Percentiles rank a stretch among this genome's conserved stretches.
These are phyloP conservation scores for Nephrotoma flavescens DNA, from an alignment of 2,888 invertebrate genomes.

Conservation along the genomic window DNA sequence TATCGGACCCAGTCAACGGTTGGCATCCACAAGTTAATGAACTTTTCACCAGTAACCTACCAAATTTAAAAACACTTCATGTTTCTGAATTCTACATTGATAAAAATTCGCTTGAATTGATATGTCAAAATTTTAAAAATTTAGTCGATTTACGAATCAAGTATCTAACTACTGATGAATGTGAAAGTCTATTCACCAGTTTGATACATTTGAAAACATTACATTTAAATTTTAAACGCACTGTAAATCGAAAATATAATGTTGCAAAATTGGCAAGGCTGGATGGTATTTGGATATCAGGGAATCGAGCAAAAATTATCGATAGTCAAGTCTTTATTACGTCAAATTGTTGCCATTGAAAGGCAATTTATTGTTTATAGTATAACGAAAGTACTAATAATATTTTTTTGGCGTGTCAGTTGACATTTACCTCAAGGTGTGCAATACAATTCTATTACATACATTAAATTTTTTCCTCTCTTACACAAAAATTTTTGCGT, in stretches of 20 bases:
- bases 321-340: background rate
- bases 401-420: conserved; percentile 1
- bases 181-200: background rate
- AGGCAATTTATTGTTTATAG: too few species aligned
- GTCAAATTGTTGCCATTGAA: background rate
- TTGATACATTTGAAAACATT: background rate
- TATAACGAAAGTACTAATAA: background rate
- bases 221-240: background rate
- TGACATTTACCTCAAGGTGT: conserved; percentile 6
- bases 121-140: background rate
- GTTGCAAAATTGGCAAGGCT: background rate
- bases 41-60: background rate
- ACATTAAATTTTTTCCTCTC: background rate
- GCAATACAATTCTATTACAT: conserved; percentile 6
- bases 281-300: background rate
- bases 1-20: background rate
- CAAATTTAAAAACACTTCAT: background rate
- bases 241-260: background rate
- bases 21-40: background rate
- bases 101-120: background rate
- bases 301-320: background rate
- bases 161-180: background rate
- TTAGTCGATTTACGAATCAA: background rate
- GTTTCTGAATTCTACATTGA: background rate
- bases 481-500: background rate